Base-by-base conservation (phyloP, 2,797 vertebrate species). In the Enteromius trimaculatus region DNA sequence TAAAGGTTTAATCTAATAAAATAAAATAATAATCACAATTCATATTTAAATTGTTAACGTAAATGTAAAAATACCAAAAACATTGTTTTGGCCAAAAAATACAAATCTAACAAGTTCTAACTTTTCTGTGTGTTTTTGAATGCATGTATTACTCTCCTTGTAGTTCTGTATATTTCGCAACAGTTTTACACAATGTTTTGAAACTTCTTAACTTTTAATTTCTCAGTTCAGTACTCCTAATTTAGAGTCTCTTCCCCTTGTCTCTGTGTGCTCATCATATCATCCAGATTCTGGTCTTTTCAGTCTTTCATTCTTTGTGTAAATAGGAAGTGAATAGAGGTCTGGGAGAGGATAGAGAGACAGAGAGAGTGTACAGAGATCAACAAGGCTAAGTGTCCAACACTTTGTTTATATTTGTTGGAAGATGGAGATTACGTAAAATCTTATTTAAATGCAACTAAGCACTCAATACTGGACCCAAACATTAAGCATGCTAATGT, bases 371-470 rank as follows among this genome's bases (percentile, higher is more conserved):
- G 42, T 13, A 49, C 44, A 53, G n/a, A 26, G 75, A 31, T 75
- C 9, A 82, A 81, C 16, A 4, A 5, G 21, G 69, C 39, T 31
- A 64, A 74, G 77, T 60, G 34, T 65, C 80, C 44, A 82, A 69
- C 66, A 26, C 68, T 81, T 55, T 81, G 49, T 80, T 84, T 86
- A 76, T 78, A 86, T 86, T 77, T 60, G 80, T 77, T 68, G 65
- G 19, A 79, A 68, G 79, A 77, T 79, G 31, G 21, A 29, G 53
- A 68, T 80, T 78, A 81, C 4, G 29, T 83, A 74, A 86, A 83
- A 85, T 77, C 55, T 11, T 62, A 39, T 66, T 39, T 64, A 83
- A 69, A 84, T 23, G 17, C 39, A 26, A 44, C 42, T 71, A 64
- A 68, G 55, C 58, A 31, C 74, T 85, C 60, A 87, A 88, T 31